Base-by-base conservation (phyloP, 2,113 vertebrate species). In the Zootoca vivipara region DNA sequence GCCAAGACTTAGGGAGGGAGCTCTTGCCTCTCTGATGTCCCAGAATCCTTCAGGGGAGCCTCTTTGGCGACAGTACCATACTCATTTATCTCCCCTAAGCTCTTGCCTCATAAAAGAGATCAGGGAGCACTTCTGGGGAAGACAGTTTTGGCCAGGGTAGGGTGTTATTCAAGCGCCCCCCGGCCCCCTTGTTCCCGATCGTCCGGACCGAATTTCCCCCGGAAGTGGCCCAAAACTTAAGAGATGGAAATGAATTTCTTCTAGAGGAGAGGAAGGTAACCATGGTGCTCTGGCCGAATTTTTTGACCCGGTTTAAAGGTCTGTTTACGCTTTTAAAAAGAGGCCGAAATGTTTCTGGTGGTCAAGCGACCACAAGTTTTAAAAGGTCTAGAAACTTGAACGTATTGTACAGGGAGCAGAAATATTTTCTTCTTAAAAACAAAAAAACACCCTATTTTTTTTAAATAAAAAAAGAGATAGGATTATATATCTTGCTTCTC, bases 271-370 rank as follows among this genome's bases (percentile, higher is more conserved):
- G 28, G 35, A 42, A 86, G 8, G 35, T 4, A 20, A 18, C 52
- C 28, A 18, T 35, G 72, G 69, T 82, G 73, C 73, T 56, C 35
- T 13, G 26, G 81, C 62, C 65, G 2, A 13, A 30, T 78, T 62
- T 77, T 72, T 24, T 38, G 73, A 30, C 73, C 81, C 33, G 0
- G 8, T 78, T n/a, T 77, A 69, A 56, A 69, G 56, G 40, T 52
- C 72, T 56, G 30, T 82, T 65, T 88, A 30, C 58, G 65, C 58
- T 78, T 77, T 67, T 42, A 40, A 67, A 82, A 81, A 87, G n/a
- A 18, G 3, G 22, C 35, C 62, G 35, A 46, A 65, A 42, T 26
- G 9, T 7, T 26, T 35, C 58, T 82, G 15, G 16, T 69, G 30
- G 30, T 28, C 35, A 26, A 62, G 86, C 5, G 58, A 10, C 78